Percentiles rank a stretch among this genome's conserved stretches.
Evolutionary conservation across 2,113 vertebrate species (phyloP).

Genomic region (Geothlypis trichas): DNA sequence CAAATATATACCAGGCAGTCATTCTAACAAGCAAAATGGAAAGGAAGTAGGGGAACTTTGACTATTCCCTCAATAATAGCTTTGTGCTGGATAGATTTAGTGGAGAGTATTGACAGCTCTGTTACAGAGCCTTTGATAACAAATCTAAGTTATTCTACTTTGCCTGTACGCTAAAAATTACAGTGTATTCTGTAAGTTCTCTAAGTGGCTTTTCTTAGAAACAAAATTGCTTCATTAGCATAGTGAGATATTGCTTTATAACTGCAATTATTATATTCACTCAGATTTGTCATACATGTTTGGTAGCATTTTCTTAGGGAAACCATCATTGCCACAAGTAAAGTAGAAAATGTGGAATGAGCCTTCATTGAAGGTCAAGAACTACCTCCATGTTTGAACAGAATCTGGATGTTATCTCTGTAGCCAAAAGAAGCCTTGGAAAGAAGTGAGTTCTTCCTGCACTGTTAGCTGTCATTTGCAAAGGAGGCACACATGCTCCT

Average conservation of each 20-base stretch:
- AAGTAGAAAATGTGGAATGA: background rate
- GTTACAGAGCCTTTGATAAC: background rate
- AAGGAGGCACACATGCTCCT: background rate
- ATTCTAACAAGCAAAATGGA: background rate
- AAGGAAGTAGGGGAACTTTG: background rate
- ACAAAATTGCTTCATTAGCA: background rate
- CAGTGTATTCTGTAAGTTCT: background rate
- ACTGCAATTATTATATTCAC: background rate
- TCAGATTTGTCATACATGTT: background rate
- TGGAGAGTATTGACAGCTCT: background rate
- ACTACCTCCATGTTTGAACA: background rate
- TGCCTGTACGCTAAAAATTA: background rate
- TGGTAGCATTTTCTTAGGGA: background rate
- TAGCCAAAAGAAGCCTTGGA: background rate
- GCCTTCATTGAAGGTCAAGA: background rate
- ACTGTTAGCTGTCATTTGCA: background rate
- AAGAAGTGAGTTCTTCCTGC: background rate
- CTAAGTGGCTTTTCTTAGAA: constrained; percentile 8
- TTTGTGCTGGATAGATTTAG: background rate
- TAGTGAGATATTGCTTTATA: background rate
- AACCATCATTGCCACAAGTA: background rate
- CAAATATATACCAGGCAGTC: background rate
- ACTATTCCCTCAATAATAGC: background rate
- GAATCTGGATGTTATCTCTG: background rate
- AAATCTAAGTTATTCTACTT: background rate